These are phyloP conservation scores for Drosophila affinis DNA, from an alignment of 2,888 invertebrate genomes.

Conservation along the genomic window DNA sequence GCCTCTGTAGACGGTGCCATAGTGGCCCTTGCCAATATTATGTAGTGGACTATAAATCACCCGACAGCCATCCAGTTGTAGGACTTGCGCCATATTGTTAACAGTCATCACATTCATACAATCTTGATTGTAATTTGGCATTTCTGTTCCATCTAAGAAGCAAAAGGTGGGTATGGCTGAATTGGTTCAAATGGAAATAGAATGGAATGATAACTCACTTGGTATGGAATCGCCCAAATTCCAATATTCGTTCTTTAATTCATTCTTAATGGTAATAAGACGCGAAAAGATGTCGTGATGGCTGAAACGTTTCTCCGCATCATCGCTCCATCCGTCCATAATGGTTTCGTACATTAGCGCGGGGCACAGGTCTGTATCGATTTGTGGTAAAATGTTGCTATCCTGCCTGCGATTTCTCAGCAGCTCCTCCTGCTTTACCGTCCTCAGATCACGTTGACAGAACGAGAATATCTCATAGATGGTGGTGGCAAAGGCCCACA, in stretches of 20 bases:
- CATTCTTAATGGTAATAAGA: slow-evolving; percentile 71
- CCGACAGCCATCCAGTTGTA: slow-evolving; percentile 75
- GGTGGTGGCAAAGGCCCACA: slow-evolving; percentile 96
- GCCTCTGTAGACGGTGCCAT: slow-evolving; percentile 93
- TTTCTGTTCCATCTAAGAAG: slow-evolving; percentile 3
- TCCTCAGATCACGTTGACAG: slow-evolving; percentile 84
- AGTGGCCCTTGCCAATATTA: slow-evolving; percentile 88
- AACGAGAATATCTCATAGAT: slow-evolving; percentile 96
- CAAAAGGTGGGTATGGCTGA: too few relatives aligned
- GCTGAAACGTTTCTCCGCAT: slow-evolving; percentile 88
- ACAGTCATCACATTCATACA: background rate
- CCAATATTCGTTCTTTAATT: slow-evolving; percentile 38
- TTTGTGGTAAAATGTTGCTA: slow-evolving; percentile 87
- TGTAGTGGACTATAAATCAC: slow-evolving; percentile 78
- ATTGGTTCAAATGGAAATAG: too few relatives aligned
- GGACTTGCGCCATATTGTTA: slow-evolving; percentile 63
- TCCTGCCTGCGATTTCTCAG: slow-evolving; percentile 53
- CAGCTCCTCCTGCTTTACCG: slow-evolving; percentile 13
- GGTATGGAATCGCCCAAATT: slow-evolving; percentile 25
- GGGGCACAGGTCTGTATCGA: slow-evolving; percentile 90
- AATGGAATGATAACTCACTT: slow-evolving; percentile 28
- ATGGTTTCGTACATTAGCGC: slow-evolving; percentile 89
- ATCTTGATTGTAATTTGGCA: background rate
- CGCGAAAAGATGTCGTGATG: slow-evolving; percentile 91
- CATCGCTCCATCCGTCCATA: slow-evolving; percentile 92